Base-by-base conservation (phyloP, 2,797 vertebrate species). In the Perodicticus potto region DNA sequence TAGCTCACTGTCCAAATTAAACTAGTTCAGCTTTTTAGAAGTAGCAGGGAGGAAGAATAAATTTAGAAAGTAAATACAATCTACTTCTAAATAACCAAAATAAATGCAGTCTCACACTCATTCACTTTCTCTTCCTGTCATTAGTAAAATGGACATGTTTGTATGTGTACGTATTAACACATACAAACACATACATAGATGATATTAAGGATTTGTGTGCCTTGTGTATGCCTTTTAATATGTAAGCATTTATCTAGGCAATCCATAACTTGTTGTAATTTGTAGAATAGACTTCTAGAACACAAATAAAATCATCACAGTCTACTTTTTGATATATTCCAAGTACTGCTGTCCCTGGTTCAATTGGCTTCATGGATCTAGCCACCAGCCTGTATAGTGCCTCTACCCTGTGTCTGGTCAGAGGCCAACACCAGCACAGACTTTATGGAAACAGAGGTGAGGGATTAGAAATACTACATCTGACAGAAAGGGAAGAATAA, bases 21-120 rank as follows among this genome's bases (percentile, higher is more conserved):
- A 22, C 10, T 57, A 80, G 69, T 72, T 90, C 73, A 61, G 67
- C 73, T 85, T 95, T 92, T 72, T 85, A 61, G 53, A 92, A 76
- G n/a, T 83, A 67, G 82, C 6, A 57, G 59, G 32, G 29, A 87
- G 37, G 19, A 80, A 83, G 61, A 77, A 73, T 61, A 89, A 40
- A 76, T 92, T 95, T 87, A 87, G n/a, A 88, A 55, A 92, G 34
- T 37, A 94, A 95, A 77, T 53, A 23, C 9, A 91, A 85, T 80
- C 55, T 94, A 80, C 20, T 83, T 32, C 70, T 55, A 22, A 95
- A 92, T 85, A 92, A 74, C 10, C 34, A 88, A 96, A 93, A 67
- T 94, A 76, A 91, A 73, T 78, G 29, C 74, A 57, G 37, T 73
- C 59, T 87, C 70, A 85, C 49, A 93, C 74, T 83, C 65, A 80